Percentiles rank a stretch among this genome's conserved stretches.
phyloP scores from a whole-genome alignment of 2,797 vertebrate genomes.

The Trematomus bernacchii region DNA sequence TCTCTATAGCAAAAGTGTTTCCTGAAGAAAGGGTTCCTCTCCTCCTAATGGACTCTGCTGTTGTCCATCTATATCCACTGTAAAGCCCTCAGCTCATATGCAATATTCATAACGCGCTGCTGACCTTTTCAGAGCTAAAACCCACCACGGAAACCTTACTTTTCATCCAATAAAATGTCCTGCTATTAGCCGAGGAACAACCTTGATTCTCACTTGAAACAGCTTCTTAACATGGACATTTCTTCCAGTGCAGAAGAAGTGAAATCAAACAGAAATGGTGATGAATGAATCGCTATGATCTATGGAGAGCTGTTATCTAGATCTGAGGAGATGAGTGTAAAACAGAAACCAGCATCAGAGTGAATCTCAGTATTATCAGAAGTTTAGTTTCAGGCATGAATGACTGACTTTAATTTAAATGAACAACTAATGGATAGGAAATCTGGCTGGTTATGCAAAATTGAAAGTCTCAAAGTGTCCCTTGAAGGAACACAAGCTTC shows the following conservation, averaged over 20 bases:
- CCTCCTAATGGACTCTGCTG: slow-evolving; percentile 58
- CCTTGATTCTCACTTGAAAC: background rate
- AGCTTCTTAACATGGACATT: background rate
- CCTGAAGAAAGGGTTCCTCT: slow-evolving; percentile 17
- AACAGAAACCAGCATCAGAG: background rate
- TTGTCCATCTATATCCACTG: slow-evolving; percentile 54
- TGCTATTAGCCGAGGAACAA: background rate
- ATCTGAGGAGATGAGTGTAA: background rate
- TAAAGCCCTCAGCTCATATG: slow-evolving; percentile 62
- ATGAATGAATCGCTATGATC: slow-evolving; percentile 1
- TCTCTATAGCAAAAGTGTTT: background rate
- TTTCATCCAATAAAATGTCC: slow-evolving; percentile 19
- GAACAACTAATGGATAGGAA: background rate
- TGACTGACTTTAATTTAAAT: slow-evolving; percentile 13
- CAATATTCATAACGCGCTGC: slow-evolving; percentile 71
- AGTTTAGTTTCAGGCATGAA: background rate
- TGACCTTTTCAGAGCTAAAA: slow-evolving; percentile 46
- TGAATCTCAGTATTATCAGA: background rate
- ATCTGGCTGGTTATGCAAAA: slow-evolving; percentile 20
- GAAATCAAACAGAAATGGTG: slow-evolving; percentile 18
- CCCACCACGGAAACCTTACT: slow-evolving; percentile 7
- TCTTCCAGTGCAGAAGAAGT: background rate
- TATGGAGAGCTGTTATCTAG: background rate
- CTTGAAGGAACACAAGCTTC: slow-evolving; percentile 37
- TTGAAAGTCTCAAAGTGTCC: slow-evolving; percentile 32